Evolutionary conservation across 53 echinoderm and acorn worm species (phyloP), one percentile per base, ranked within the genome.

Genomic region (Glandiceps talaboti): DNA sequence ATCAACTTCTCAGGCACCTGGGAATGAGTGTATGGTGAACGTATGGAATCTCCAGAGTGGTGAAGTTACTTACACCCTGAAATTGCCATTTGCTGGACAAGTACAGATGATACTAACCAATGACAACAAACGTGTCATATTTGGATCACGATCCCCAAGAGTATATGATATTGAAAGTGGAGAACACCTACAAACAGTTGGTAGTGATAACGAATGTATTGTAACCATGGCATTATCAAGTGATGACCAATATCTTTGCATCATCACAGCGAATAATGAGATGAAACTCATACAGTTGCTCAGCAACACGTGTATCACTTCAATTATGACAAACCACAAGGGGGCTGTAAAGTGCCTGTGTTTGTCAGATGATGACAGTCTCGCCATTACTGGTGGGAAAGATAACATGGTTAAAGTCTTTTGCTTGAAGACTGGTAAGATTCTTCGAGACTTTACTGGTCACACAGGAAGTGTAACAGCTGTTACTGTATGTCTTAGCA

Each of bases 61-160:
- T 30, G 94, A 94, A 73, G 85, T 94, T 27, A 84, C 89, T 45
- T 89, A 94, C 74, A 89, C 89, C 14, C 82, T 94, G 33, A 85
- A 89, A 74, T 14, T 0, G 74, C 74, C 30, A 75, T 77, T 79
- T 32, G 29, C 78, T 73, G 85, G 90, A 29, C 27, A 75, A n/a
- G 30, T 84, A 30, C 29, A 74, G 73, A 85, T 91, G 45, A 75
- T 84, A 31, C 31, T 91, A 73, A 82, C 79, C 29, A 79, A 31
- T 83, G 81, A 81, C 30, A 82, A 89, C 45, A 80, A 77, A 29
- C 75, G 79, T 82, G 89, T 87, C 30, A 76, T 89, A 31, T 89
- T 91, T 81, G 94, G 89, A 29, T 87, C 79, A 30, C 85, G 84
- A 31, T 32, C 81, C 76, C 76, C 91, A 78, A 81, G 81, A 10